Conservation (phyloP, 2,113 vertebrate genomes). For the Bos javanicus region DNA sequence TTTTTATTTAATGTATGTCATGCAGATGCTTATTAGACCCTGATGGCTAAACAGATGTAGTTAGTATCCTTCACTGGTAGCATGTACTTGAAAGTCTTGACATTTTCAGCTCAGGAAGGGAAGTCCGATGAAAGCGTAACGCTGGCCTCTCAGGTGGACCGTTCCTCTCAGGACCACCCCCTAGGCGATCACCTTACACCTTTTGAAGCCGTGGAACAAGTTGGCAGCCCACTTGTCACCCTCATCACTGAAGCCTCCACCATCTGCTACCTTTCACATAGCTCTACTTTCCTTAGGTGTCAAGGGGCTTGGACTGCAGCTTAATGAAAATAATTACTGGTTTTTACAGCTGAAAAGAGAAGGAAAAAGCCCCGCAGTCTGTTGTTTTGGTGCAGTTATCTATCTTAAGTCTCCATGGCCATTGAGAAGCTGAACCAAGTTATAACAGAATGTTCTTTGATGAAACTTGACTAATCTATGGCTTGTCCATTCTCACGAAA, state of each 20-base stretch:
- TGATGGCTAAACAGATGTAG: not conserved
- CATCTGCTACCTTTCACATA: constrained; percentile 57
- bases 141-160: not conserved
- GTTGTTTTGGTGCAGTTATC: not conserved
- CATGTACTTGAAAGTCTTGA: constrained; percentile 3
- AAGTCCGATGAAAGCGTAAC: not conserved
- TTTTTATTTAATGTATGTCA: constrained; percentile 26
- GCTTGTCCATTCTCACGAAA: not conserved
- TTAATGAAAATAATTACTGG: constrained; percentile 48
- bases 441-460: not conserved
- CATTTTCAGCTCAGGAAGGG: not conserved
- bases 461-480: not conserved
- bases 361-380: not conserved
- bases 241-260: constrained; percentile 57
- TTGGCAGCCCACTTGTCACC: constrained; percentile 62
- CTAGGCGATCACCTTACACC: constrained; percentile 38
- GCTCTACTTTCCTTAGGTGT: constrained; percentile 51
- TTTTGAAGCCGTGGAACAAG: constrained; percentile 41
- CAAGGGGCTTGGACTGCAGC: not conserved
- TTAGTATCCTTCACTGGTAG: not conserved
- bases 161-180: not conserved
- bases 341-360: constrained; percentile 27
- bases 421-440: not conserved
- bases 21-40: not conserved
- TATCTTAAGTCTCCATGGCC: not conserved